A percentile compares a stretch with the other conserved stretches of the same genome.
Conservation (phyloP, 2,113 vertebrate genomes). For the Clarias magur region DNA sequence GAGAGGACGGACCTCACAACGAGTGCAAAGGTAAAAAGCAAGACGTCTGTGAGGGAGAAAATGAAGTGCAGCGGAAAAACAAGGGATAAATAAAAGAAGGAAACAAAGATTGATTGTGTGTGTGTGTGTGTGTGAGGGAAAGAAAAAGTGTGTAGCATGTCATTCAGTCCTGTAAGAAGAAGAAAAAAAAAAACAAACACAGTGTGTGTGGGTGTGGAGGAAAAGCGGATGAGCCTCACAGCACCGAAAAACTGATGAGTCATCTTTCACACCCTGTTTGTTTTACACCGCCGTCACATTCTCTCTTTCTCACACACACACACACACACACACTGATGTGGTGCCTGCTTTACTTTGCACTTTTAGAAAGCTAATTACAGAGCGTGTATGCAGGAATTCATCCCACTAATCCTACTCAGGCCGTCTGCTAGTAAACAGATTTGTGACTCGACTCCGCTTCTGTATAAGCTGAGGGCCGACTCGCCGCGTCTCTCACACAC, state of each 20-base stretch:
- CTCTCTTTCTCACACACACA: not conserved
- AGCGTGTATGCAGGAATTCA: slow-evolving; percentile 35
- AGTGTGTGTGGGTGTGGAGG: slow-evolving; percentile 61
- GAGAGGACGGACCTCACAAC: not conserved
- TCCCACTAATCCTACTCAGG: slow-evolving; percentile 37
- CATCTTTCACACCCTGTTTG: slow-evolving; percentile 63
- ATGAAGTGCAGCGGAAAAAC: not conserved
- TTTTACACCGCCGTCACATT: slow-evolving; percentile 12
- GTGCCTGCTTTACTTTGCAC: slow-evolving; percentile 19
- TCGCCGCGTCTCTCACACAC: not conserved
- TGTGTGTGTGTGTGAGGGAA: not conserved
- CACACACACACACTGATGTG: not conserved
- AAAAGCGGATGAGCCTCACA: slow-evolving; percentile 63
- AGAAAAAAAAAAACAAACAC: not conserved
- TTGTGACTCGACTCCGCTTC: not conserved
- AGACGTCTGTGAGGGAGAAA: not conserved
- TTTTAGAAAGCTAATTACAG: slow-evolving; percentile 44
- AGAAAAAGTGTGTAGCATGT: not conserved
- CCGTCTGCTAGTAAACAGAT: slow-evolving; percentile 12
- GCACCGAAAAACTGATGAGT: slow-evolving; percentile 66
- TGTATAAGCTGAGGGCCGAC: not conserved
- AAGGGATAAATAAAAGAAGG: not conserved
- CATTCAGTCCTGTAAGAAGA: not conserved
- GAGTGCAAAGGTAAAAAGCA: not conserved
- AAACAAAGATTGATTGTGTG: not conserved